These are phyloP conservation scores for Calliopum simillimum DNA, from an alignment of 2,888 invertebrate species.

Conservation along the genomic window DNA sequence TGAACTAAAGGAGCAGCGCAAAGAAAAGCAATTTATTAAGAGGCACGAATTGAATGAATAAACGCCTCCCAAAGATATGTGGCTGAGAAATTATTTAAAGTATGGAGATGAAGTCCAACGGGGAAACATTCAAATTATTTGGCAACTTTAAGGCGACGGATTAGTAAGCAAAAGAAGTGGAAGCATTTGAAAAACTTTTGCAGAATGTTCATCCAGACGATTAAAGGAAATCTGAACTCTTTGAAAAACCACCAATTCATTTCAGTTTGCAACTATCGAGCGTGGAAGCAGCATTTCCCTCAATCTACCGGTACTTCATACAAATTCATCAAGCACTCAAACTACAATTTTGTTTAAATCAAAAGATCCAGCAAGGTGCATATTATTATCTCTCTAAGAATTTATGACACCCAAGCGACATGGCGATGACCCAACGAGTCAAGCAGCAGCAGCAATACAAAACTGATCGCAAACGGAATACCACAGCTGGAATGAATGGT, in stretches of 20 bases:
- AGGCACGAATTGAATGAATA: slow-evolving; percentile 49
- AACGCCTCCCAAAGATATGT: slow-evolving; percentile 46
- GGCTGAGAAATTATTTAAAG: slow-evolving; percentile 20
- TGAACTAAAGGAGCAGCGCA: background rate
- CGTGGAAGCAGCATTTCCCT: no score
- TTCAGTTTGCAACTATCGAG: no score
- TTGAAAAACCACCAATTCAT: no score
- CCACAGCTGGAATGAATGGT: slow-evolving; percentile 22
- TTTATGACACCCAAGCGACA: slow-evolving; percentile 59
- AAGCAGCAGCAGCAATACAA: background rate
- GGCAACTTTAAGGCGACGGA: background rate
- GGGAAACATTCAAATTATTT: slow-evolving; percentile 18
- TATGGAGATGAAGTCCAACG: no score
- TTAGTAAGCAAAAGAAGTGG: no score
- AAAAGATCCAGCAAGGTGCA: slow-evolving; percentile 57
- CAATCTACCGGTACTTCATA: no score
- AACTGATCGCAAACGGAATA: background rate
- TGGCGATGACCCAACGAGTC: background rate
- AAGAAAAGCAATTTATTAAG: slow-evolving; percentile 48
- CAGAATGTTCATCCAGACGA: no score
- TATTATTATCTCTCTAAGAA: slow-evolving; percentile 62
- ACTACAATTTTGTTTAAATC: no score
- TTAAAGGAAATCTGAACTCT: no score
- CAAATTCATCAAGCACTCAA: no score
- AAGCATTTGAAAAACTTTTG: no score